A percentile compares a stretch with the other conserved stretches of the same genome.
These are phyloP conservation scores for Boloria euphrosyne DNA, from an alignment of 2,888 invertebrate species.

Conservation along the genomic window DNA sequence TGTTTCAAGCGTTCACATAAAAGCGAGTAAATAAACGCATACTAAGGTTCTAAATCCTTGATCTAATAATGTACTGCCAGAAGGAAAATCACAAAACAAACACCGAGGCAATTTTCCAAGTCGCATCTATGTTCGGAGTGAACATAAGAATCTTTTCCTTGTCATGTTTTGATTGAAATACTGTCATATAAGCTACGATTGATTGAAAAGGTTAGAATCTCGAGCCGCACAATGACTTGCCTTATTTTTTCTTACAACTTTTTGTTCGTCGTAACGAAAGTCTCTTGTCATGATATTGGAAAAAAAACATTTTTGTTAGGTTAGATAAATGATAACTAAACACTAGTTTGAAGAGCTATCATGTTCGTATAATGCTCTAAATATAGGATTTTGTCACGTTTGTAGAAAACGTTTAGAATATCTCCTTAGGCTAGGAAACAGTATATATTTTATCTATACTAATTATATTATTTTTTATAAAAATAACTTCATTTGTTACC, in stretches of 20 bases:
- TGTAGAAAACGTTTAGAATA: too few relatives aligned
- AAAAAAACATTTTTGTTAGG: too few relatives aligned
- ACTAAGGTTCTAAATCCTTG: conserved; percentile 17
- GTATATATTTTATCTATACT: too few relatives aligned
- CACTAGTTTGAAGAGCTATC: too few relatives aligned
- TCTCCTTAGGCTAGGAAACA: too few relatives aligned
- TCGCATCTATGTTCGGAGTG: conserved; percentile 22
- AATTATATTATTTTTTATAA: too few relatives aligned
- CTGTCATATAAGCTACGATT: conserved; percentile 24
- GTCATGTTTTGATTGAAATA: conserved; percentile 30
- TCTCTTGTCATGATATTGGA: neutral
- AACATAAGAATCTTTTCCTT: conserved; percentile 29
- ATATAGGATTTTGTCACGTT: too few relatives aligned
- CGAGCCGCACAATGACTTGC: conserved; percentile 10
- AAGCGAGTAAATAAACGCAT: conserved; percentile 11
- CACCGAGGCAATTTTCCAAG: conserved; percentile 26
- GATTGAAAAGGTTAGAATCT: conserved; percentile 26
- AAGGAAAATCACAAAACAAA: conserved; percentile 33
- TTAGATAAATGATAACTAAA: too few relatives aligned
- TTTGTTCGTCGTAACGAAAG: neutral
- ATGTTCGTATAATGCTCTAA: too few relatives aligned
- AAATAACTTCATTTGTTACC: too few relatives aligned
- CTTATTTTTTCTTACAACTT: conserved; percentile 10
- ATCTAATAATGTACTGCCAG: conserved; percentile 21
- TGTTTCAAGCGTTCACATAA: conserved; percentile 15